Percentiles rank a stretch among this genome's conserved stretches.
Evolutionary conservation across 2,797 vertebrate genomes (phyloP).

Genomic region (Pseudomugil gertrudae): DNA sequence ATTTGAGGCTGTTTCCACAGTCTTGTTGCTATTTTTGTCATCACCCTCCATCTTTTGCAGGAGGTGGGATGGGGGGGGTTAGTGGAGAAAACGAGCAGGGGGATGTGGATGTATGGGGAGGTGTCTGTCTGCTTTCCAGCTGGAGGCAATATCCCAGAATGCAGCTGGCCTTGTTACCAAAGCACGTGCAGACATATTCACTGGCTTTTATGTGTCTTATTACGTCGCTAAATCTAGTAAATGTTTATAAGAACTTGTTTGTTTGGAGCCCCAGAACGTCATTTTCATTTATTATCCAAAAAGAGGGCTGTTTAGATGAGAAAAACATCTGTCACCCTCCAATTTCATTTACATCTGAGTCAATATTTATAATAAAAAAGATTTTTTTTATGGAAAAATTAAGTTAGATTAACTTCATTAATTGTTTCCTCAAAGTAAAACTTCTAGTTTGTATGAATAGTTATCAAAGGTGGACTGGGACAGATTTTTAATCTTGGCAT

Average conservation of each 20-base stretch:
- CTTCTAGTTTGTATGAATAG: background rate
- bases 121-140: constrained; percentile 40
- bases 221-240: constrained; percentile 4
- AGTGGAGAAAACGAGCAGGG: constrained; percentile 29
- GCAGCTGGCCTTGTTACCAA: constrained; percentile 37
- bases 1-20: constrained; percentile 54
- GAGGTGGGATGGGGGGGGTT: constrained; percentile 44
- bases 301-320: background rate
- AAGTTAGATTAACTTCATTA: background rate
- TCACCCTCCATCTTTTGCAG: constrained; percentile 47
- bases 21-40: constrained; percentile 65
- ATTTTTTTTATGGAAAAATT: background rate
- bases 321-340: background rate
- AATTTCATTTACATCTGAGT: background rate
- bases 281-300: background rate
- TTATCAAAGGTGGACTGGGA: background rate
- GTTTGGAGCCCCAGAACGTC: constrained; percentile 2
- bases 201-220: constrained; percentile 23
- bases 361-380: background rate
- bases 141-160: constrained; percentile 36
- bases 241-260: constrained; percentile 4
- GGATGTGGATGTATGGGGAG: constrained; percentile 34
- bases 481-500: too few species aligned
- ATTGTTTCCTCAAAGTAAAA: background rate
- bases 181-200: constrained; percentile 16